These are phyloP conservation scores for Orestias chungarensis DNA, from an alignment of 2,797 vertebrate species.

Conservation along the genomic window DNA sequence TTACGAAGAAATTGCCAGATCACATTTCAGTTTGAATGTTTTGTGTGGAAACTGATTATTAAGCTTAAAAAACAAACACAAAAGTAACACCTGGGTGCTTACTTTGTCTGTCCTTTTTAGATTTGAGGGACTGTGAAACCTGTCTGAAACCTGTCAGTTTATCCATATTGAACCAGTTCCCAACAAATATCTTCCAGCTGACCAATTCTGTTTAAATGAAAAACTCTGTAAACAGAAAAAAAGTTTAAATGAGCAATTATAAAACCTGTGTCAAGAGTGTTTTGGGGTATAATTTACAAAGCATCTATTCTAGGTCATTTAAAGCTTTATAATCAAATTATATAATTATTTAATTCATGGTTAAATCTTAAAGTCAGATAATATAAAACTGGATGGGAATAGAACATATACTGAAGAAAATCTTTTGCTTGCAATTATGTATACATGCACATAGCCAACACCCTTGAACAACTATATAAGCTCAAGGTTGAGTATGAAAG, in stretches of 20 bases:
- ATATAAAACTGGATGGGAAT: neutral
- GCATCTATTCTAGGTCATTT: neutral
- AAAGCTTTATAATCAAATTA: neutral
- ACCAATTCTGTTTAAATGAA: neutral
- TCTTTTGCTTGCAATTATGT: neutral
- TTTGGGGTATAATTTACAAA: neutral
- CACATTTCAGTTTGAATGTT: neutral
- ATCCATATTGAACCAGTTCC: neutral
- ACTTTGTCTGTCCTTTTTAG: neutral
- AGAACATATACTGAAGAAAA: neutral
- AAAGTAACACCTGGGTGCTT: neutral
- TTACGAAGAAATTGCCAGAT: neutral
- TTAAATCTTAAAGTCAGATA: neutral
- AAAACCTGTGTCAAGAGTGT: neutral
- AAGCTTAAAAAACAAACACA: neutral
- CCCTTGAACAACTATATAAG: neutral
- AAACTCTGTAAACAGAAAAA: neutral
- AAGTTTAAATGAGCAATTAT: neutral
- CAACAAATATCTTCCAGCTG: neutral
- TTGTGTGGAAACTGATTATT: neutral
- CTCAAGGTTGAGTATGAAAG: no score
- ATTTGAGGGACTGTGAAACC: neutral
- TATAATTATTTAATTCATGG: neutral
- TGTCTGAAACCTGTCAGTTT: neutral
- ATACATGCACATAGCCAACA: neutral